These are phyloP conservation scores for Acanthurus tractus DNA, from an alignment of 2,797 vertebrate species.

Conservation along the genomic window DNA sequence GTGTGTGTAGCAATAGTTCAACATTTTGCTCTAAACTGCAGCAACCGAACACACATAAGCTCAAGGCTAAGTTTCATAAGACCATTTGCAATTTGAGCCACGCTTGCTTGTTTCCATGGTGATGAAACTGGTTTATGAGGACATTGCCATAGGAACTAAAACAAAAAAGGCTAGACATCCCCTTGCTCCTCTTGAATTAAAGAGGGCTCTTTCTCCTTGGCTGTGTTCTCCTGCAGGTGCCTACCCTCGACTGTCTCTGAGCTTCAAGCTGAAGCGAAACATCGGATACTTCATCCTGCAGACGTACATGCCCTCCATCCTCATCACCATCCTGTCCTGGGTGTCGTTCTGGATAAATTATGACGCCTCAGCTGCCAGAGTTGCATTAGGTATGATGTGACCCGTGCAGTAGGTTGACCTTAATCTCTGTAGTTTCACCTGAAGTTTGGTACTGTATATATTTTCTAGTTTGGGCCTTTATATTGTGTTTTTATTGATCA, in stretches of 20 bases:
- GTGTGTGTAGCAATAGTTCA: neutral
- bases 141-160: slow-evolving; percentile 73
- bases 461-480: too few relatives aligned
- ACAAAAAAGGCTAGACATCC: slow-evolving; percentile 54
- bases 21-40: neutral
- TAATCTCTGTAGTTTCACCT: slow-evolving; percentile 26
- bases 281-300: slow-evolving; percentile 99
- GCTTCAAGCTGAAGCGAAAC: slow-evolving; percentile 98
- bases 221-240: slow-evolving; percentile 87
- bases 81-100: slow-evolving; percentile 61
- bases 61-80: slow-evolving; percentile 71
- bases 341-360: slow-evolving; percentile 99
- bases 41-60: slow-evolving; percentile 31
- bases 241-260: slow-evolving; percentile 97
- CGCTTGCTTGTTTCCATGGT: slow-evolving; percentile 75
- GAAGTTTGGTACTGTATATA: neutral
- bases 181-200: slow-evolving; percentile 42
- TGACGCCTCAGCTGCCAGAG: slow-evolving; percentile 97
- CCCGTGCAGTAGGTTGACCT: slow-evolving; percentile 37
- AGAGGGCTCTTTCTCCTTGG: slow-evolving; percentile 18
- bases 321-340: slow-evolving; percentile 99
- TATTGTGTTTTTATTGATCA: too few relatives aligned
- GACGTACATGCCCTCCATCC: slow-evolving; percentile 99
- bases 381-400: slow-evolving; percentile 93
- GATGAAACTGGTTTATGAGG: slow-evolving; percentile 61